Evolutionary conservation across 1,140 invertebrate species (phyloP).

Genomic region (Sarcophaga peregrina): DNA sequence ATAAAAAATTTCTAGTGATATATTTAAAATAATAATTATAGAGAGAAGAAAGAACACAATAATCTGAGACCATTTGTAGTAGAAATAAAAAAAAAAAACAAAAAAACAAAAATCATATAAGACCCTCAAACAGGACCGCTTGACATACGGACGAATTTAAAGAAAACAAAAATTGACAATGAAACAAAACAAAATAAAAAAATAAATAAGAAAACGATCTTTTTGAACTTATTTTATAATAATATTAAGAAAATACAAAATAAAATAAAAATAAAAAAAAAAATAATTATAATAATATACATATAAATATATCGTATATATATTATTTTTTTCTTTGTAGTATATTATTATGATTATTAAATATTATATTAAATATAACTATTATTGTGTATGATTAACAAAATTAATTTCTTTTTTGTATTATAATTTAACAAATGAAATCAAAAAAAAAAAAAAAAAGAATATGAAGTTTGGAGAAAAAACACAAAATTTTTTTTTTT

Average conservation of each 20-base stretch:
- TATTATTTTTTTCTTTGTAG: not conserved
- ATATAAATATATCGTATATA: not conserved
- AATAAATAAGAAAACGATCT: too few species aligned
- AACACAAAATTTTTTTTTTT: too few species aligned
- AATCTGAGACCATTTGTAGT: constrained; percentile 29
- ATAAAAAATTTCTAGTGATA: not conserved
- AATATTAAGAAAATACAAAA: constrained; percentile 14
- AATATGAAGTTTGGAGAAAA: too few species aligned
- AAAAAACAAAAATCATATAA: not conserved
- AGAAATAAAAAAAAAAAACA: not conserved
- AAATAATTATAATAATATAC: not conserved
- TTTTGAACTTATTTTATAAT: constrained; percentile 43
- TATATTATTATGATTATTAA: not conserved
- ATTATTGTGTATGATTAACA: constrained; percentile 31
- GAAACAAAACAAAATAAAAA: constrained; percentile 47
- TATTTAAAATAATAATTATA: constrained; percentile 23
- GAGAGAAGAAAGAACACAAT: constrained; percentile 12
- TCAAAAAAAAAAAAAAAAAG: too few species aligned
- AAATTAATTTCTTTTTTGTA: constrained; percentile 26
- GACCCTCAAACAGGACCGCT: not conserved
- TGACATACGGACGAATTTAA: not conserved
- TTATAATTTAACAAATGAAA: not conserved
- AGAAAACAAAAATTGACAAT: constrained; percentile 23
- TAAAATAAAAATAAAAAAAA: constrained; percentile 23
- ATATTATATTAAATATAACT: constrained; percentile 27